Evolutionary conservation across 2,797 vertebrate species (phyloP).

Genomic region (Channa striata): DNA sequence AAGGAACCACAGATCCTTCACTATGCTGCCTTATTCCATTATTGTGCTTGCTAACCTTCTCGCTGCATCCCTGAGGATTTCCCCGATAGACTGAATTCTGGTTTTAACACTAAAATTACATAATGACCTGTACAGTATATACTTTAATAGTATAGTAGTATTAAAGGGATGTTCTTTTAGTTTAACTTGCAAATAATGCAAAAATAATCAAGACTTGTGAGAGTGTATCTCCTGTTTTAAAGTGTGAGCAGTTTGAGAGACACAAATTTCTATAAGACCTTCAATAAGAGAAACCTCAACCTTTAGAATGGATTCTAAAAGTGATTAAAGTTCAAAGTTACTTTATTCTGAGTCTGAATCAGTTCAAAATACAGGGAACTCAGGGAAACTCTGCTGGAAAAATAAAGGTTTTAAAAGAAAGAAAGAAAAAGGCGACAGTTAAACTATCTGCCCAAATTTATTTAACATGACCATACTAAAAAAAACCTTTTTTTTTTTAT

Average conservation of each 20-base stretch:
- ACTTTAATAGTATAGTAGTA: not conserved
- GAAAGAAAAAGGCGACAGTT: no score
- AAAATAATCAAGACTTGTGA: not conserved
- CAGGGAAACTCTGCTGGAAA: no score
- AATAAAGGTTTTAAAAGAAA: no score
- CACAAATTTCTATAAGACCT: not conserved
- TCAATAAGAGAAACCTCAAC: not conserved
- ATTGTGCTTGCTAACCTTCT: conserved; percentile 1
- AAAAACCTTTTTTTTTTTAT: no score
- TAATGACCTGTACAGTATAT: conserved; percentile 3
- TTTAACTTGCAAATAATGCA: not conserved
- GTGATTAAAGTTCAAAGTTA: no score
- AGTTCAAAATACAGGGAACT: no score
- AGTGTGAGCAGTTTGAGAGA: conserved; percentile 14
- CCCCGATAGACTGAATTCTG: conserved; percentile 1
- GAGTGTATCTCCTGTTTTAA: conserved; percentile 4
- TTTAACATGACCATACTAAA: no score
- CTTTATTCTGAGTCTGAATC: no score
- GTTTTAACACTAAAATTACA: not conserved
- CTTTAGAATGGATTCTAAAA: conserved; percentile 6
- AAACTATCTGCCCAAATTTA: no score
- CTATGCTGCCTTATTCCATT: conserved; percentile 19
- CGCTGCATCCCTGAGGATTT: not conserved
- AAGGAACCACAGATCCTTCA: not conserved
- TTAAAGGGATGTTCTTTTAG: not conserved